Conservation (phyloP, 2,797 vertebrate species). For the Tapera naevia region DNA sequence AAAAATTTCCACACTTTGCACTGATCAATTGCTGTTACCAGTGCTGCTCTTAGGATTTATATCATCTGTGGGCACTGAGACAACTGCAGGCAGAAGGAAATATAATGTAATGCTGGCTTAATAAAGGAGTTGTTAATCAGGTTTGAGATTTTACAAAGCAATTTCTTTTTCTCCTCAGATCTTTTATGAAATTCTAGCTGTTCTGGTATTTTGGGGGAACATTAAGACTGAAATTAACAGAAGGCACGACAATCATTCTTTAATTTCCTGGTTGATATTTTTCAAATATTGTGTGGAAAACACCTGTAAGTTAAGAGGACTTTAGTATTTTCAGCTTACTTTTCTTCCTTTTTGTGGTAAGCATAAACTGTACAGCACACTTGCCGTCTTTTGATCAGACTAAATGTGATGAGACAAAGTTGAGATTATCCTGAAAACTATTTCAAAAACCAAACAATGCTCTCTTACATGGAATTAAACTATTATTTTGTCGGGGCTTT, state of each 20-base stretch:
- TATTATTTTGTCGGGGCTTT: not conserved
- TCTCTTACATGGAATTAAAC: not conserved
- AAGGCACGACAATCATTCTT: not conserved
- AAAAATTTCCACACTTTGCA: not conserved
- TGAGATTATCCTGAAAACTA: not conserved
- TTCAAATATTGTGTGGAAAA: not conserved
- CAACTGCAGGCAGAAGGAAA: not conserved
- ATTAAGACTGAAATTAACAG: not conserved
- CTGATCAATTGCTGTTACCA: not conserved
- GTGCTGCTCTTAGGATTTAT: not conserved
- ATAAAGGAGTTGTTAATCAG: not conserved
- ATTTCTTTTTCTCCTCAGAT: not conserved
- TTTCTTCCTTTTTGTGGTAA: not conserved
- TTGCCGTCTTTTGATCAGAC: not conserved
- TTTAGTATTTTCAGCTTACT: not conserved
- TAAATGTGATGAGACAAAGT: not conserved
- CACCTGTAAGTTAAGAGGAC: not conserved
- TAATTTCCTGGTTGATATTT: not conserved
- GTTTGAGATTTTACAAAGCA: not conserved
- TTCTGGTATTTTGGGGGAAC: not conserved
- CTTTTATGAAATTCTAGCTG: not conserved
- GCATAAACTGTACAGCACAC: not conserved
- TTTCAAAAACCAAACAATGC: not conserved
- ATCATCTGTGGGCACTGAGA: not conserved
- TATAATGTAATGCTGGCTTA: not conserved